Conservation (phyloP, 2,888 invertebrate genomes). For the Thumatha senex region DNA sequence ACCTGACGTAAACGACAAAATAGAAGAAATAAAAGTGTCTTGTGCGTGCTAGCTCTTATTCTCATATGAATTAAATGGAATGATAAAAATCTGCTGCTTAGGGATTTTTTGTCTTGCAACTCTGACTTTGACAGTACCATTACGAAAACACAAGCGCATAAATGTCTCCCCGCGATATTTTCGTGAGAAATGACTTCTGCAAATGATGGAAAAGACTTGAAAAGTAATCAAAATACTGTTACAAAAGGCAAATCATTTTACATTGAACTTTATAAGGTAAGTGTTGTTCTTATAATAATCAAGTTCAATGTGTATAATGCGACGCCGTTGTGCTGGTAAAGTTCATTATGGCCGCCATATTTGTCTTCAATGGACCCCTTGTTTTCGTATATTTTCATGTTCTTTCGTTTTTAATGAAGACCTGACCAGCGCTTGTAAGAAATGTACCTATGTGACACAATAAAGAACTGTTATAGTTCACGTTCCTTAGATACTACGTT, state of each 20-base stretch:
- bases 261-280: constrained; percentile 80
- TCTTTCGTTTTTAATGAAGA: constrained; percentile 29
- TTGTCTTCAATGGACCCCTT: constrained; percentile 71
- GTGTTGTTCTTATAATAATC: constrained; percentile 53
- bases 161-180: constrained; percentile 83
- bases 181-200: constrained; percentile 84
- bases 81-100: too few species aligned
- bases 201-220: constrained; percentile 83
- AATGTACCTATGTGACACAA: background rate
- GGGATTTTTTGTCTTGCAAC: constrained; percentile 43
- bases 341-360: constrained; percentile 80
- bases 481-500: background rate
- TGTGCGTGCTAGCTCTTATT: too few species aligned
- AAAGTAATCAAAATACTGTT: constrained; percentile 76
- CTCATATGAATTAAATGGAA: too few species aligned
- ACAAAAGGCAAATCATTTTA: constrained; percentile 77
- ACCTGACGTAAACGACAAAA: too few species aligned
- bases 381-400: constrained; percentile 67
- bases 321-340: constrained; percentile 75
- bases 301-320: constrained; percentile 43
- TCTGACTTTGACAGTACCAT: constrained; percentile 78
- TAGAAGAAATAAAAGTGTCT: too few species aligned
- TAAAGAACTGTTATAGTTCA: background rate
- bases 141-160: constrained; percentile 83
- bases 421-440: constrained; percentile 5